phyloP scores from a whole-genome alignment of 2,888 invertebrate genomes.

The Pyralis farinalis region DNA sequence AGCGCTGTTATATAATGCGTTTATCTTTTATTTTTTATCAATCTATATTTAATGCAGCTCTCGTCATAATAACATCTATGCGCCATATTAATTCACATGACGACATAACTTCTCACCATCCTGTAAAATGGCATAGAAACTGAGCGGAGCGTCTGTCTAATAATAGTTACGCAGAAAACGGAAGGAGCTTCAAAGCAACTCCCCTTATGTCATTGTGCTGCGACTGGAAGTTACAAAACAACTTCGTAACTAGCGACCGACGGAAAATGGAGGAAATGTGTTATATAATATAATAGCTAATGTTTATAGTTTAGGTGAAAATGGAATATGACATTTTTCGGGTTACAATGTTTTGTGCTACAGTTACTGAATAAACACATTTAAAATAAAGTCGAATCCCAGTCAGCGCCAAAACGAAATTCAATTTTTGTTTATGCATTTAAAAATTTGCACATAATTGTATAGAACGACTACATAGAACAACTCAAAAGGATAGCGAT shows the following conservation, averaged over 20 bases:
- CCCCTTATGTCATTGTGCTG: constrained; percentile 56
- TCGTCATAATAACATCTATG: neutral
- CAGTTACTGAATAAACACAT: neutral
- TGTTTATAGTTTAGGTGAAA: constrained; percentile 31
- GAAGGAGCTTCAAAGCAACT: constrained; percentile 51
- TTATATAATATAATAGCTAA: constrained; percentile 37
- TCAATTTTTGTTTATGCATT: no score
- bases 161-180: constrained; percentile 53
- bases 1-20: no score
- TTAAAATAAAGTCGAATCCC: no score
- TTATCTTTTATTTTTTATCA: no score
- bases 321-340: constrained; percentile 23
- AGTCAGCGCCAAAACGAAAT: no score
- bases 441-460: no score
- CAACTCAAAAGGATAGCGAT: no score
- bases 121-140: constrained; percentile 40
- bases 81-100: constrained; percentile 31
- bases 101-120: constrained; percentile 24
- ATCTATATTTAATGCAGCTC: no score
- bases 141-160: constrained; percentile 40
- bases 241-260: constrained; percentile 48
- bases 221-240: constrained; percentile 54
- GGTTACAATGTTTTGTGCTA: constrained; percentile 10
- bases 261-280: constrained; percentile 50
- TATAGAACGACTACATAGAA: no score